Evolutionary conservation across 1,140 invertebrate species (phyloP).

Genomic region (Lordiphosa clarofinis): DNA sequence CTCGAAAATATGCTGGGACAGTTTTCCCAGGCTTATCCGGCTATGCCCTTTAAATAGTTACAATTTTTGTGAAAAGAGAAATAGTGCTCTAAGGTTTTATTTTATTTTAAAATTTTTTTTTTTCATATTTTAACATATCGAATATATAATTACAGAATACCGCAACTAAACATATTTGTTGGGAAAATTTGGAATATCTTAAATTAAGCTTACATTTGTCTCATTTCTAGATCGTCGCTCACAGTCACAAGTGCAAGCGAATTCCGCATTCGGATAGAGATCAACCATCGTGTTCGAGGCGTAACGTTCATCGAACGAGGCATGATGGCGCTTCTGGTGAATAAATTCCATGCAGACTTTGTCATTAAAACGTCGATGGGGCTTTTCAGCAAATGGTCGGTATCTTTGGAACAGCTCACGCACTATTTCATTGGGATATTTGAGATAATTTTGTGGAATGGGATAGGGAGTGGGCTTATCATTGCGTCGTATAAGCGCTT

Average conservation of each 20-base stretch:
- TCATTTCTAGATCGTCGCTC: conserved; percentile 15
- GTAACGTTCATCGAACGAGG: conserved; percentile 44
- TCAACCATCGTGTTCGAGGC: conserved; percentile 24
- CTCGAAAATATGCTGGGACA: too few relatives aligned
- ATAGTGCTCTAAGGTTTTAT: too few relatives aligned
- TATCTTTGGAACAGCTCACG: conserved; percentile 55
- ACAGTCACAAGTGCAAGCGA: conserved; percentile 48
- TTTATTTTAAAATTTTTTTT: too few relatives aligned
- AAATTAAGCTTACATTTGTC: conserved; percentile 28
- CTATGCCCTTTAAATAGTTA: too few relatives aligned
- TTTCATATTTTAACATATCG: not conserved
- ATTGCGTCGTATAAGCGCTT: conserved; percentile 29
- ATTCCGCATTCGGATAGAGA: conserved; percentile 28
- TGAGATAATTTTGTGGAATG: conserved; percentile 46
- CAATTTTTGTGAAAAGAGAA: too few relatives aligned
- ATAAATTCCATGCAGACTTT: conserved; percentile 47
- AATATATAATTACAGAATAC: not conserved
- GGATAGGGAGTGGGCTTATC: conserved; percentile 47
- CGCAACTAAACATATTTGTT: not conserved
- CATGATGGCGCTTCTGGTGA: conserved; percentile 35
- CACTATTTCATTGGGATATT: conserved; percentile 63
- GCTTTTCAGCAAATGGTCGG: conserved; percentile 28
- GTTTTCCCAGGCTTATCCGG: too few relatives aligned
- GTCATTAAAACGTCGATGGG: conserved; percentile 48
- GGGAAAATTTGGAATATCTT: not conserved